phyloP scores from a whole-genome alignment of 2,797 vertebrate genomes.

The Coreius guichenoti region DNA sequence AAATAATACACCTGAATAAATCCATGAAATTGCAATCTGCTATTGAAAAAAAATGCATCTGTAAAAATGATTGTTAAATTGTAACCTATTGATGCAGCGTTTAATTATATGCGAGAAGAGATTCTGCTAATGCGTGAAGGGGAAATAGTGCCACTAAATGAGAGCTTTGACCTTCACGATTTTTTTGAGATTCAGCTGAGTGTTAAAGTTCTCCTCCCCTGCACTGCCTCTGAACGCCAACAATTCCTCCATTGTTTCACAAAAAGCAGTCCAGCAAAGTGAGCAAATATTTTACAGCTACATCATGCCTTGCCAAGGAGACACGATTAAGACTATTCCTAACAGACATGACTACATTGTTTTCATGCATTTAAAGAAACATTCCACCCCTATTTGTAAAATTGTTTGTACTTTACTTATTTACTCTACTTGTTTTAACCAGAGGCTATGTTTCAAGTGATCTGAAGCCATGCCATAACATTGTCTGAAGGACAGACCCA shows the following conservation, averaged over 20 bases:
- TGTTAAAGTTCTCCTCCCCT: constrained; percentile 33
- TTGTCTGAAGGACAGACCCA: neutral
- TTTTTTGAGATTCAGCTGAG: constrained; percentile 45
- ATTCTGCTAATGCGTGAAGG: neutral
- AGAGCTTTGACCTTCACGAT: constrained; percentile 50
- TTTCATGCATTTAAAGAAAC: too few species aligned
- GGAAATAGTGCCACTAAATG: constrained; percentile 9
- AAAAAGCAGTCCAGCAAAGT: neutral
- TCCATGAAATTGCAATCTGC: constrained; percentile 35
- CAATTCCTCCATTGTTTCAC: constrained; percentile 15
- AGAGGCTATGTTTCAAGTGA: neutral
- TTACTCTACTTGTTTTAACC: too few species aligned
- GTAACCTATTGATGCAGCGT: neutral
- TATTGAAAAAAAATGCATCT: neutral
- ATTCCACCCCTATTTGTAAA: too few species aligned
- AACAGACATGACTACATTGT: neutral
- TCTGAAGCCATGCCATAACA: neutral
- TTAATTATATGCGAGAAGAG: constrained; percentile 15
- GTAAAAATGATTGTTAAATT: neutral
- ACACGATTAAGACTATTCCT: neutral
- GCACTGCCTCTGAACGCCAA: constrained; percentile 1
- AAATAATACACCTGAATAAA: constrained; percentile 14
- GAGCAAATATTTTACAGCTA: neutral
- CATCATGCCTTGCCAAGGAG: neutral
- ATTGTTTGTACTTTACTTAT: too few species aligned